Evolutionary conservation across 2,797 vertebrate genomes (phyloP), one percentile per base, ranked within the genome.

Genomic region (Myotis daubentonii): DNA sequence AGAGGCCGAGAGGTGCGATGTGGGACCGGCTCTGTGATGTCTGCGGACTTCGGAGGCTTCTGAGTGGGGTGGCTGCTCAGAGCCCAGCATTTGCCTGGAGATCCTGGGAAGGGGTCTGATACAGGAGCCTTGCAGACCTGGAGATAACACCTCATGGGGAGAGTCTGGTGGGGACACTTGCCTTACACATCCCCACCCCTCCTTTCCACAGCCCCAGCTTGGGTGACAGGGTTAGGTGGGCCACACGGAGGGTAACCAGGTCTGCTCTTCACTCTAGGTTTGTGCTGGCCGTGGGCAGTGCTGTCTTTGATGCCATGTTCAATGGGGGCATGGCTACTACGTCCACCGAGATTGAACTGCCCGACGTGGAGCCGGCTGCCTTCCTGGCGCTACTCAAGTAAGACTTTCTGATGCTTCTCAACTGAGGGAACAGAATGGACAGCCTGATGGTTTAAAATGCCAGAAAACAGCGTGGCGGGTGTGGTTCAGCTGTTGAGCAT

Each of bases 321-420:
- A 99, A 99, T 51, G 99, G 99, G 0, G 99, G 99, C 19, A 99
- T 99, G 99, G 99, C 99, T 94, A 99, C 99, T 68, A 99, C 99
- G 0, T 99, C 99, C 6, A 99, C 99, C 0, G 99, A 99, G 97
- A 99, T 99, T 2, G 99, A 99, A 97, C 98, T 99, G 91, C 99
- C 99, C 0, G 99, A 99, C 4, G 99, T 99, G 96, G 99, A 99
- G 89, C 99, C 99, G 0, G 99, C 99, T 15, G 99, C 99, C 44
- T 99, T 99, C 97, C 98, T 99, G 44, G 99, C 99, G 0, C 97
- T 99, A 96, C 98, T 99, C 8, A 99, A 99, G 99, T 99, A 98
- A 99, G 99, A 12, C 23, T 25, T 60, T 25, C 30, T 0, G 2
- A 41, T 9, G 33, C 57, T 23, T 53, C 81, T 4, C 6, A 0